Evolutionary conservation across 2,888 invertebrate genomes (phyloP), one percentile per base, ranked within the genome.

Genomic region (Coelinius sp.): DNA sequence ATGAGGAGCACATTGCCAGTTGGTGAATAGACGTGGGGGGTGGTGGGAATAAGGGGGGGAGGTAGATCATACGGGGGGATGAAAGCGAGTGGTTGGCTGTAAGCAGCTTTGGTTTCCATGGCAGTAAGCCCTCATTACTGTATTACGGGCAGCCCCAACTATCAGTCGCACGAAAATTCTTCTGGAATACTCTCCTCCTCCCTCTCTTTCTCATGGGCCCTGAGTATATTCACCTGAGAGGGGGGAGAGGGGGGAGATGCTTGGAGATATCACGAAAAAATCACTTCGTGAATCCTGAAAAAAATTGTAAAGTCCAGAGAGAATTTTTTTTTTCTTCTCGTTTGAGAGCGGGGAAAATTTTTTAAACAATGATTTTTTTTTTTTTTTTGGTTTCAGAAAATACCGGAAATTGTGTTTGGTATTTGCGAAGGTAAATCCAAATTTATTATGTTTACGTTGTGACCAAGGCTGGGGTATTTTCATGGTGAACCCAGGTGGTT

Each of bases 31-130:
- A 70, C 52, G 52, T 22, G 59, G 53, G 65, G 38, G 70, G 66
- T 52, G 70, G 68, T 74, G 65, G 70, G 74, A 52, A 53, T 35
- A 75, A 38, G 69, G 69, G 67, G 71, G 52, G 59, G 65, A 69
- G 49, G 64, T 76, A 73, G 78, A 75, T 79, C 76, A 73, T 76
- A 78, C 76, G 77, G 76, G 76, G 77, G 77, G 80, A 76, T 79
- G 70, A 70, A 70, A 59, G 67, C 73, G 86, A 87, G 86, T 84
- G 86, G 87, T 85, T 83, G 86, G 83, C 84, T 83, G 82, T 87
- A 87, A 87, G 87, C 87, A 84, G 87, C 86, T 87, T 87, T 87
- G 86, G 87, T 87, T 87, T 86, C 87, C 87, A 87, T 87, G 87
- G 87, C 86, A 87, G 87, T 87, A 87, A 87, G 86, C 86, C 84